phyloP scores from a whole-genome alignment of 2,888 invertebrate genomes.

The Thysanoteuthis rhombus region DNA sequence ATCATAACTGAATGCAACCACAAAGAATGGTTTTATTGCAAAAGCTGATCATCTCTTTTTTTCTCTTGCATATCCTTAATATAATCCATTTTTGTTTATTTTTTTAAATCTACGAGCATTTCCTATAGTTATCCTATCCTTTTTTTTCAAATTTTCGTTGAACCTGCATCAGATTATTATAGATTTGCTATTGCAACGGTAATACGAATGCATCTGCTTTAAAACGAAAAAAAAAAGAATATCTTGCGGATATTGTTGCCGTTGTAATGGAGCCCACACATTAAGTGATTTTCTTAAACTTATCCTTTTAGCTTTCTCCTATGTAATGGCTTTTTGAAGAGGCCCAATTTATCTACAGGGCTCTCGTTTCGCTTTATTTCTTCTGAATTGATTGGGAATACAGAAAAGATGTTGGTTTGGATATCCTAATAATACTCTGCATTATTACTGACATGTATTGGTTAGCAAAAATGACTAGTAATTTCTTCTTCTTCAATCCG shows the following conservation, averaged over 20 bases:
- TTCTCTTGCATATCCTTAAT: not conserved
- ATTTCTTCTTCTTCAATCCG: too few relatives aligned
- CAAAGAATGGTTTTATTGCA: not conserved
- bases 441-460: too few relatives aligned
- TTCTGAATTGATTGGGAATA: not conserved
- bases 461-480: too few relatives aligned
- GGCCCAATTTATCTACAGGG: not conserved
- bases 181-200: not conserved
- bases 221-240: not conserved
- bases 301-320: not conserved
- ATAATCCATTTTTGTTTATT: not conserved
- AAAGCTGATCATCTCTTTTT: not conserved
- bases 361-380: not conserved
- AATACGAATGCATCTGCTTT: not conserved
- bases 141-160: not conserved
- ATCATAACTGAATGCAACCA: not conserved
- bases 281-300: not conserved
- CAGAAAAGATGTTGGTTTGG: not conserved
- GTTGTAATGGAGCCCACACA: not conserved
- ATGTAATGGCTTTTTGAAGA: not conserved
- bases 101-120: not conserved
- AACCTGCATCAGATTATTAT: not conserved
- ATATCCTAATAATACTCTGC: too few relatives aligned
- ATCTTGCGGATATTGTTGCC: not conserved
- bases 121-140: not conserved